These are phyloP conservation scores for Apotomis capreana DNA, from an alignment of 2,888 invertebrate species.

Conservation along the genomic window DNA sequence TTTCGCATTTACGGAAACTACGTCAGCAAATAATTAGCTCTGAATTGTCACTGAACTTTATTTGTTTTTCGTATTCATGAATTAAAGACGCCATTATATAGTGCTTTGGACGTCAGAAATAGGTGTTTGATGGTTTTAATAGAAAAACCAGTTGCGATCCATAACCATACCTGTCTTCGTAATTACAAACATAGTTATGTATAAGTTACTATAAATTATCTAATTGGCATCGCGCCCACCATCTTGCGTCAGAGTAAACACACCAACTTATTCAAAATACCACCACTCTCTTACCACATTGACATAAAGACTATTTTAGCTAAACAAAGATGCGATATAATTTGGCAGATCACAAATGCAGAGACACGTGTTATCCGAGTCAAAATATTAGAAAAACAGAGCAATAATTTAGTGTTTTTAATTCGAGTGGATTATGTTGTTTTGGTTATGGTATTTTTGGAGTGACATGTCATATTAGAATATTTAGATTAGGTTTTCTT, in stretches of 20 bases:
- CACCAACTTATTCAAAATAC: background rate
- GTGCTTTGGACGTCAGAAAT: too few relatives aligned
- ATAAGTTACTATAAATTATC: conserved; percentile 27
- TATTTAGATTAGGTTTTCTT: too few relatives aligned
- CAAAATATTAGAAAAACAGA: conserved; percentile 38
- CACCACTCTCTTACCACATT: background rate
- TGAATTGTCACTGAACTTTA: too few relatives aligned
- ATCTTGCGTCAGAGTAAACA: conserved; percentile 32
- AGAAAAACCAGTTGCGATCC: background rate
- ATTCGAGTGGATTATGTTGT: conserved; percentile 36
- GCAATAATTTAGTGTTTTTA: conserved; percentile 32
- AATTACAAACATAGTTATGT: conserved; percentile 9
- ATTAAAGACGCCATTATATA: too few relatives aligned
- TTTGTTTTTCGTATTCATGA: too few relatives aligned
- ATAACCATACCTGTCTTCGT: background rate
- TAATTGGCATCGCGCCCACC: conserved; percentile 35
- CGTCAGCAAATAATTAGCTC: too few relatives aligned
- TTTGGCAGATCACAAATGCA: background rate
- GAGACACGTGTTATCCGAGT: conserved; percentile 28
- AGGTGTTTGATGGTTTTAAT: too few relatives aligned
- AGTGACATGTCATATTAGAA: background rate
- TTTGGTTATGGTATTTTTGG: conserved; percentile 21
- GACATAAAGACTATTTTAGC: background rate
- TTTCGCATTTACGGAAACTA: too few relatives aligned
- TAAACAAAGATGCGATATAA: background rate